A percentile compares a stretch with the other conserved stretches of the same genome.
phyloP scores from a whole-genome alignment of 2,797 vertebrate genomes.

The Leuciscus waleckii region DNA sequence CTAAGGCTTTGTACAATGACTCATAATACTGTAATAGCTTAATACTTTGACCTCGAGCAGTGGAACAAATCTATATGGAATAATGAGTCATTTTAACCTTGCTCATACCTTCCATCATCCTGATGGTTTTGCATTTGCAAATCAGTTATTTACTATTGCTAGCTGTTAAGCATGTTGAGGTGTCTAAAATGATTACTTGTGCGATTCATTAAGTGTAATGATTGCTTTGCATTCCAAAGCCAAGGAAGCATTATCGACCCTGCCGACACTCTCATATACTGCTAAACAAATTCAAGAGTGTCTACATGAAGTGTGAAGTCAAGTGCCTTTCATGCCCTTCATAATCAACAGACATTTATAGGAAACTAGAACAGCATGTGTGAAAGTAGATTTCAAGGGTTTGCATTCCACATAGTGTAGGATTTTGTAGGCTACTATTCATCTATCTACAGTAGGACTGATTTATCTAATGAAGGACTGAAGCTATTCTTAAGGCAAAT shows the following conservation, averaged over 20 bases:
- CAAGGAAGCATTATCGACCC: slow-evolving; percentile 7
- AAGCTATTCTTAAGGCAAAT: not conserved
- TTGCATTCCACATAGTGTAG: not conserved
- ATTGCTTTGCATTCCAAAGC: slow-evolving; percentile 16
- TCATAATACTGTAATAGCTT: slow-evolving; percentile 18
- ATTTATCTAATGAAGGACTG: not conserved
- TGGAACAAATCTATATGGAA: not conserved
- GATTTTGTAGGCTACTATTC: not conserved
- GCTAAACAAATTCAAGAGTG: slow-evolving; percentile 20
- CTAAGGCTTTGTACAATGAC: slow-evolving; percentile 8
- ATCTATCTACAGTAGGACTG: not conserved
- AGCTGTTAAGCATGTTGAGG: not conserved
- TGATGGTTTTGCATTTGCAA: slow-evolving; percentile 27
- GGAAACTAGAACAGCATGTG: not conserved
- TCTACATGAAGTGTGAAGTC: slow-evolving; percentile 24
- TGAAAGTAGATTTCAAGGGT: not conserved
- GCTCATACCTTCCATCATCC: slow-evolving; percentile 12
- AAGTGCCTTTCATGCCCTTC: slow-evolving; percentile 16
- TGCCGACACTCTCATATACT: not conserved
- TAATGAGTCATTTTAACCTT: slow-evolving; percentile 31
- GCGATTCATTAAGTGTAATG: not conserved
- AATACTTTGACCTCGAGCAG: slow-evolving; percentile 15
- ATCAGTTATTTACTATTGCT: slow-evolving; percentile 13
- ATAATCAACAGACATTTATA: slow-evolving; percentile 15
- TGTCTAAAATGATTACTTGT: slow-evolving; percentile 13